phyloP scores from a whole-genome alignment of 2,888 invertebrate genomes.

The Pyrgus malvae region DNA sequence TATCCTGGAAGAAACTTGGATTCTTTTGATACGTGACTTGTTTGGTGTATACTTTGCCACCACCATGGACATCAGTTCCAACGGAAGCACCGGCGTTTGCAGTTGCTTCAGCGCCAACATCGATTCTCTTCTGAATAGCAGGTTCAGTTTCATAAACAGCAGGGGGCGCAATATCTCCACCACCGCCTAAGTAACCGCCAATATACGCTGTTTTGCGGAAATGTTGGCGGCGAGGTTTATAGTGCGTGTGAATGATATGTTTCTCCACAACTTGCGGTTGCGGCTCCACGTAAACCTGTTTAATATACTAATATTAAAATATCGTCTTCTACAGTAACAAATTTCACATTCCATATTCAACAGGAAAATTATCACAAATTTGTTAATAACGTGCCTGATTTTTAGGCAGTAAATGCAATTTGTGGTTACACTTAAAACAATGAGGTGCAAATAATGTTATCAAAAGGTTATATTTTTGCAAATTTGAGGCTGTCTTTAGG shows the following conservation, averaged over 20 bases:
- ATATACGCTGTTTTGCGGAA: constrained; percentile 56
- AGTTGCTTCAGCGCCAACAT: constrained; percentile 49
- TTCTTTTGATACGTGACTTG: constrained; percentile 55
- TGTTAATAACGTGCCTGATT: constrained; percentile 8
- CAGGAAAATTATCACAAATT: constrained; percentile 6
- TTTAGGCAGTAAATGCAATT: background rate
- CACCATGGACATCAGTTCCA: constrained; percentile 37
- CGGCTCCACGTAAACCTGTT: constrained; percentile 56
- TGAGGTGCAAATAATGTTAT: constrained; percentile 7
- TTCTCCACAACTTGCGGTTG: constrained; percentile 54
- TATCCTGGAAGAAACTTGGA: constrained; percentile 81
- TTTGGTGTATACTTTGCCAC: constrained; percentile 51
- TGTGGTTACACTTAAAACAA: constrained; percentile 7
- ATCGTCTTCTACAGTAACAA: constrained; percentile 14
- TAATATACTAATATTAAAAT: constrained; percentile 25
- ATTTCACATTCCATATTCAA: background rate
- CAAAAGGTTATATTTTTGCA: constrained; percentile 14
- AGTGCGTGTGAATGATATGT: constrained; percentile 51
- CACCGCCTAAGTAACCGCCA: constrained; percentile 57
- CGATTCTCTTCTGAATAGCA: constrained; percentile 58
- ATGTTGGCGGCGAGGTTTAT: constrained; percentile 59
- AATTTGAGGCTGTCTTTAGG: constrained; percentile 43
- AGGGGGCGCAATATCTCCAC: constrained; percentile 40
- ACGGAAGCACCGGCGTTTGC: constrained; percentile 40
- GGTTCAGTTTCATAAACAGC: constrained; percentile 41